Base-by-base conservation (phyloP, 1,140 invertebrate genomes). In the Euura saliciscinereae region DNA sequence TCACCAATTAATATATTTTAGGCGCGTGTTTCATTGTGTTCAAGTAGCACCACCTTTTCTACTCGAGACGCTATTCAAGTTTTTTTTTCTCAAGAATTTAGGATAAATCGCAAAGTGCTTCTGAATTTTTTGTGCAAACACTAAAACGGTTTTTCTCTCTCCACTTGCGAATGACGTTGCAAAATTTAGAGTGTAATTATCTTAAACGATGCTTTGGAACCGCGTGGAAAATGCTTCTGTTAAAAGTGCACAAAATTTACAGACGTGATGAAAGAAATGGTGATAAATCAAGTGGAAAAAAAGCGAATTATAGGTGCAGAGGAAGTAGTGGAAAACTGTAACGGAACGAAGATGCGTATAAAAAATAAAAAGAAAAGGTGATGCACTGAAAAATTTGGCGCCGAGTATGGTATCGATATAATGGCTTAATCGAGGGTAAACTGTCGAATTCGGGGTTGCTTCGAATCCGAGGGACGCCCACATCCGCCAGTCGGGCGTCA, bases 401-500 rank as follows among this genome's bases (percentile, higher is more conserved):
- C 51, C 51, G 51, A 59, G 51, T 59, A 59, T 59, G 13, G 28
- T n/a, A 59, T 59, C 51, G 51, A 59, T 8, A 59, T 59, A 59
- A 59, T 59, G 51, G 51, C 51, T 59, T 59, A 59, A 59, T 59
- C 51, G 51, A 59, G 51, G 51, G 51, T 59, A 59, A 59, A 59
- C 51, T 59, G 51, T 59, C 51, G 51, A 59, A 59, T 59, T 59
- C 51, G 51, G 51, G 51, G 51, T 59, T 59, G 51, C 51, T 59
- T n/a, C 51, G 51, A n/a, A 59, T 59, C 13, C 51, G 74, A 76
- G 76, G 59, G 76, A 75, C 80, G 80, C 80, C 80, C 77, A 82
- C 80, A 81, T 82, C 79, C 80, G 80, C 76, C 79, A 59, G 64
- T 68, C 66, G 72, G 66, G 43, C 69, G 67, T 72, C 70, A 75